A percentile compares a stretch with the other conserved stretches of the same genome.
Evolutionary conservation across 2,797 vertebrate genomes (phyloP).

Genomic region (Chloroceryle inda): DNA sequence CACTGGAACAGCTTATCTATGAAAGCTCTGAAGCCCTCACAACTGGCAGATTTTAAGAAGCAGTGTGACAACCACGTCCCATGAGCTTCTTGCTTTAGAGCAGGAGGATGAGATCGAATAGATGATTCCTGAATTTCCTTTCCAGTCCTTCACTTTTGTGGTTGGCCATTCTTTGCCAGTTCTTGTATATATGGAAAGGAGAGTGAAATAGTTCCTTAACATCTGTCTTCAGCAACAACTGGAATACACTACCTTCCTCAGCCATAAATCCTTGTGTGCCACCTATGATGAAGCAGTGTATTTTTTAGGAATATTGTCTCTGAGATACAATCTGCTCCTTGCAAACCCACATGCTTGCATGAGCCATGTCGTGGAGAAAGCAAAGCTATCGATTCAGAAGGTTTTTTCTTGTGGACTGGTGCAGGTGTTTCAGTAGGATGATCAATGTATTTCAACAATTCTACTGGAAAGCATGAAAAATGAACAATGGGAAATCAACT

Average conservation of each 20-base stretch:
- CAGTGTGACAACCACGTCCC: background rate
- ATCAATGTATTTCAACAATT: background rate
- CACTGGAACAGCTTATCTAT: background rate
- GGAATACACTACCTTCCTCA: background rate
- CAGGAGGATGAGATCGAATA: background rate
- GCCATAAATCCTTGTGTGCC: background rate
- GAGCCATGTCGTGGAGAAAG: background rate
- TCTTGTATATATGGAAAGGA: background rate
- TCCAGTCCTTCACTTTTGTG: background rate
- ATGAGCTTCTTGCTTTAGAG: background rate
- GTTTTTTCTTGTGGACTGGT: slow-evolving; percentile 2
- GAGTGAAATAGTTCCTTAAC: background rate
- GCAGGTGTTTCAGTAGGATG: background rate
- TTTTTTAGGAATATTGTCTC: background rate
- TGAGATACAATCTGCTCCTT: background rate
- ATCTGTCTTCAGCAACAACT: background rate
- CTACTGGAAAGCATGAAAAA: background rate
- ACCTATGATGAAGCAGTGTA: slow-evolving; percentile 4
- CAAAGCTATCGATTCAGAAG: background rate
- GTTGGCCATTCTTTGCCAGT: background rate
- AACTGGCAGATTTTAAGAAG: background rate
- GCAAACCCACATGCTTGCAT: background rate
- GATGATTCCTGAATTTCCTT: background rate
- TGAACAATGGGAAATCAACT: background rate
- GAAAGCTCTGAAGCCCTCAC: background rate